These are phyloP conservation scores for Condylura cristata DNA, from an alignment of 2,113 vertebrate genomes.

Conservation along the genomic window DNA sequence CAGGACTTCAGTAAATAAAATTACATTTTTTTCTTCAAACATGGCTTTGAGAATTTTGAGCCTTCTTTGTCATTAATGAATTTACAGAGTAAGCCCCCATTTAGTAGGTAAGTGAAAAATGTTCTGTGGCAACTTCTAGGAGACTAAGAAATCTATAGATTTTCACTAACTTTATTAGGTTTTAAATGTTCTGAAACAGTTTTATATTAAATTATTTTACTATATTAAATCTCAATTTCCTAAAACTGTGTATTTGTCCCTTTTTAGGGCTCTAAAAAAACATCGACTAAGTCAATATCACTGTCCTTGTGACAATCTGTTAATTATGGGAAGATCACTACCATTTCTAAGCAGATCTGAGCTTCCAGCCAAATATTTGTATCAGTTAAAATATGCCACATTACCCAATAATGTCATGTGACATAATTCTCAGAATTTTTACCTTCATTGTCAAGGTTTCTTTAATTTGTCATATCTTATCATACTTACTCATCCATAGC, in stretches of 20 bases:
- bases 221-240: background rate
- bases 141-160: background rate
- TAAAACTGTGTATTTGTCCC: background rate
- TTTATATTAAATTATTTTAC: slow-evolving; percentile 8
- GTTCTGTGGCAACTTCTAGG: background rate
- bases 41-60: background rate
- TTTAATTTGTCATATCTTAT: background rate
- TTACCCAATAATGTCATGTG: background rate
- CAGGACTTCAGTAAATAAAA: background rate
- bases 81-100: background rate
- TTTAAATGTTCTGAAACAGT: background rate
- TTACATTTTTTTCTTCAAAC: slow-evolving; percentile 8
- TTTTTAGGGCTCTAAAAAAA: background rate
- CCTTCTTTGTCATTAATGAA: background rate
- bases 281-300: background rate
- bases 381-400: background rate
- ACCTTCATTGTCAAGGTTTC: background rate
- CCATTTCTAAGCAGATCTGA: background rate
- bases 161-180: background rate
- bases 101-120: background rate
- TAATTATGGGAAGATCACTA: background rate
- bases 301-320: background rate
- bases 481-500: background rate
- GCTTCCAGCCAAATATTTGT: background rate
- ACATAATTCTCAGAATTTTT: background rate